Conservation (phyloP, 2,888 invertebrate genomes). For the Eustalomyia histrio region DNA sequence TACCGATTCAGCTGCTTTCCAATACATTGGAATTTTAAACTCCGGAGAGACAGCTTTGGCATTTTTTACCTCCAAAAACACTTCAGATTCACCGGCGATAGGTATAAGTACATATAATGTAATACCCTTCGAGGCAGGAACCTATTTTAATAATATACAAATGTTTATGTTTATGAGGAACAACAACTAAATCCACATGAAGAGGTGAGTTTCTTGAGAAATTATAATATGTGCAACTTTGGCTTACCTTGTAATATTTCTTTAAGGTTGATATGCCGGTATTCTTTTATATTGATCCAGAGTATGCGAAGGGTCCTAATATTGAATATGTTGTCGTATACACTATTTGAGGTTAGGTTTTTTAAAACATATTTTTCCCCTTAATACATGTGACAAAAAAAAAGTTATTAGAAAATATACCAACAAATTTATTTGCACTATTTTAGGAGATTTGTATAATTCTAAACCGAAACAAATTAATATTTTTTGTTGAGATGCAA, state of each 20-base stretch:
- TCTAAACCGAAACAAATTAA: too few relatives aligned
- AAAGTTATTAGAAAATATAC: too few relatives aligned
- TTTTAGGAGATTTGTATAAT: too few relatives aligned
- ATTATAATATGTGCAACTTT: neutral
- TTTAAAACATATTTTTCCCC: constrained; percentile 85
- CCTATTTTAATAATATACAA: constrained; percentile 99
- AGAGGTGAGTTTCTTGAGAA: constrained; percentile 81
- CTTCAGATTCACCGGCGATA: constrained; percentile 90
- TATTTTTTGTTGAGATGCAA: too few relatives aligned
- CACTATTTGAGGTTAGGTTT: constrained; percentile 98
- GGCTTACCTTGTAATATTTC: constrained; percentile 11
- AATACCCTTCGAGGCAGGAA: constrained; percentile 97
- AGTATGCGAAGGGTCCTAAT: constrained; percentile 93
- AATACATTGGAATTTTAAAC: constrained; percentile 96
- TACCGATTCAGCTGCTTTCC: constrained; percentile 93
- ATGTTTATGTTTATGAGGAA: constrained; percentile 99
- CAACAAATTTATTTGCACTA: too few relatives aligned
- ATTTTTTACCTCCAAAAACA: constrained; percentile 98
- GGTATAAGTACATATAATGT: constrained; percentile 99
- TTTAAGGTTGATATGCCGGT: constrained; percentile 98
- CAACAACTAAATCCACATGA: constrained; percentile 98
- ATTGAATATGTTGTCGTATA: constrained; percentile 95
- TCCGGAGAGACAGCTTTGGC: constrained; percentile 99
- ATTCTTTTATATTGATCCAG: constrained; percentile 99
- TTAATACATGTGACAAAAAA: constrained; percentile 37